These are phyloP conservation scores for Girardinus metallicus DNA, from an alignment of 2,797 vertebrate genomes.

Conservation along the genomic window DNA sequence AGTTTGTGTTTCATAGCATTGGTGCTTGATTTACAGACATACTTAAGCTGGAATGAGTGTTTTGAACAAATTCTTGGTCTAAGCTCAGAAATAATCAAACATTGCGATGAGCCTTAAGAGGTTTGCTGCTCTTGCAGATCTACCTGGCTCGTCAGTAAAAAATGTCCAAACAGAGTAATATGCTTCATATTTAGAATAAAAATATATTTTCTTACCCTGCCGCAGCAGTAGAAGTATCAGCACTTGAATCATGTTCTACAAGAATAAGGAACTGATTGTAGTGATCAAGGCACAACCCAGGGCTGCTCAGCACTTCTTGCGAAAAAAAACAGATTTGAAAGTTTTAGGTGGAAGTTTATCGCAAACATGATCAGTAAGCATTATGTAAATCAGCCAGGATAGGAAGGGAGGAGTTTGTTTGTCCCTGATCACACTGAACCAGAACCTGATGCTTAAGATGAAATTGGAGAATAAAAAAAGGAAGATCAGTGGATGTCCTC, in stretches of 20 bases:
- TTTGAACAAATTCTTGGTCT: neutral
- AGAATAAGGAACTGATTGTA: neutral
- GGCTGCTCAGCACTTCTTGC: neutral
- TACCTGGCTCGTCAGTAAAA: too few relatives aligned
- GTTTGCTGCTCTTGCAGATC: neutral
- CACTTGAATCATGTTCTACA: slow-evolving; percentile 20
- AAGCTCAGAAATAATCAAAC: neutral
- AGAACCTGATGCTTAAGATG: neutral
- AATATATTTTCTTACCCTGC: slow-evolving; percentile 25
- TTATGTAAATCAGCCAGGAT: neutral
- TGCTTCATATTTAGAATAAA: neutral
- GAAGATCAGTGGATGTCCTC: neutral
- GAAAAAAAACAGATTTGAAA: neutral
- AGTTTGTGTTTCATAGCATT: neutral
- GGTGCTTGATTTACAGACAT: neutral
- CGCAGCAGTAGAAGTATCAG: slow-evolving; percentile 32
- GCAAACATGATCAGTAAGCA: neutral
- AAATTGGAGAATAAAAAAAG: neutral
- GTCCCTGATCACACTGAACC: neutral
- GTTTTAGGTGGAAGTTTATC: neutral
- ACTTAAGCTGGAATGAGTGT: neutral
- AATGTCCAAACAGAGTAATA: neutral
- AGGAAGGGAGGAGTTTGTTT: neutral
- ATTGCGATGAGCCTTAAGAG: neutral
- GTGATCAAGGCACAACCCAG: neutral